phyloP scores from a whole-genome alignment of 1,140 invertebrate species.

The Drosophila melanogaster region DNA sequence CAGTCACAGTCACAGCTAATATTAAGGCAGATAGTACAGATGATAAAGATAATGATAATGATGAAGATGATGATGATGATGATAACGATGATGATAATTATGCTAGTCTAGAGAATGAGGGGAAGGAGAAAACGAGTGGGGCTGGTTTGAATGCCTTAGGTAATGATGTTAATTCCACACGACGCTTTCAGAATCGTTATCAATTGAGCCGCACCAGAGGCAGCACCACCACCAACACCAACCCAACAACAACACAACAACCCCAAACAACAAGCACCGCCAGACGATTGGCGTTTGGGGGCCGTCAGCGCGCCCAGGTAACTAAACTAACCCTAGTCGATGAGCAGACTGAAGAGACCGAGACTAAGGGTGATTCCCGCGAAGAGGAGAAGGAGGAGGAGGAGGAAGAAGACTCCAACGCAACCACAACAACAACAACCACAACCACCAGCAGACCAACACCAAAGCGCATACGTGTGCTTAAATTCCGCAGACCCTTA shows the following conservation, averaged over 20 bases:
- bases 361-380: constrained; percentile 34
- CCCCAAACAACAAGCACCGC: constrained; percentile 16
- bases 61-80: constrained; percentile 28
- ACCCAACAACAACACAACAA: constrained; percentile 16
- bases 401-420: constrained; percentile 17
- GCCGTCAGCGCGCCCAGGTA: constrained; percentile 61
- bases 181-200: constrained; percentile 84
- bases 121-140: constrained; percentile 45
- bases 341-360: constrained; percentile 38
- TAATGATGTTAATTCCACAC: constrained; percentile 83
- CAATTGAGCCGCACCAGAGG: constrained; percentile 75
- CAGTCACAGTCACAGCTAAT: constrained; percentile 58
- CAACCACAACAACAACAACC: constrained; percentile 11
- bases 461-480: constrained; percentile 70
- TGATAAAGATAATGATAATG: constrained; percentile 28
- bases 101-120: constrained; percentile 53
- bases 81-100: constrained; percentile 42
- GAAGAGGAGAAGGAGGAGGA: constrained; percentile 25
- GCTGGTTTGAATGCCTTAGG: constrained; percentile 56
- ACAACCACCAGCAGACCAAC: constrained; percentile 49
- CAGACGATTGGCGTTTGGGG: constrained; percentile 46
- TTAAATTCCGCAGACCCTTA: constrained; percentile 71
- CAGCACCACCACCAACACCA: constrained; percentile 45
- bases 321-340: constrained; percentile 67
- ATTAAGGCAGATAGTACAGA: constrained; percentile 52